Base-by-base conservation (phyloP, 2,888 invertebrate genomes). In the Nomada ferruginata region DNA sequence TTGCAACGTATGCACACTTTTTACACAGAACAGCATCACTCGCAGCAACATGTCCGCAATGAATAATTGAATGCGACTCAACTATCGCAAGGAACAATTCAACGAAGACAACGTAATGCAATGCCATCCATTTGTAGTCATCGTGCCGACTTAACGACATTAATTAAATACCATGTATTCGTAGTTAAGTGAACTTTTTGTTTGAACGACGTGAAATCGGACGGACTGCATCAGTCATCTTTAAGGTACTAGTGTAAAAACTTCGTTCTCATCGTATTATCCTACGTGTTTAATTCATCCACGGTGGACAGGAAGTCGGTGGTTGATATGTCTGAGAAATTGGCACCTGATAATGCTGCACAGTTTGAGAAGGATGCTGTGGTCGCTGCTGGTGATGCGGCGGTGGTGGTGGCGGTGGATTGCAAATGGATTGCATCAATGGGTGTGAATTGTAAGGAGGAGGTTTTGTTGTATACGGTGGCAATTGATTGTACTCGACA, bases 351-450 rank as follows among this genome's bases (percentile, higher is more conserved):
- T 88, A 89, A 83, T 91, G 90, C 42, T 90, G 91, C 20, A 83
- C 77, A 26, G 82, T 78, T 76, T 88, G 90, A 29, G 89, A 87
- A 26, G 85, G 89, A 79, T 91, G 90, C n/a, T 90, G 91, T 44
- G 89, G 85, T 72, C 90, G 90, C 7, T 88, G 85, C 64, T 91
- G 91, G 13, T 90, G 89, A 53, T 89, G 92, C 29, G 87, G 90
- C 15, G 90, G 91, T 10, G 92, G 91, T 11, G 92, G 91, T 15
- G 92, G 92, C 3, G 92, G 92, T 53, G 92, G 92, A 88, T 92
- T 92, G 77, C 92, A 92, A 71, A 92, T 92, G 11, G 92, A 92
- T 74, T 91, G 92, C 89, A 92, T 90, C 70, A 92, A 86, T 52
- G 91, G 91, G 59, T 90, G 85, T 23, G 90, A 88, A 80, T 88